Base-by-base conservation (phyloP, 2,888 invertebrate species). In the Alviniconcha strummeri region DNA sequence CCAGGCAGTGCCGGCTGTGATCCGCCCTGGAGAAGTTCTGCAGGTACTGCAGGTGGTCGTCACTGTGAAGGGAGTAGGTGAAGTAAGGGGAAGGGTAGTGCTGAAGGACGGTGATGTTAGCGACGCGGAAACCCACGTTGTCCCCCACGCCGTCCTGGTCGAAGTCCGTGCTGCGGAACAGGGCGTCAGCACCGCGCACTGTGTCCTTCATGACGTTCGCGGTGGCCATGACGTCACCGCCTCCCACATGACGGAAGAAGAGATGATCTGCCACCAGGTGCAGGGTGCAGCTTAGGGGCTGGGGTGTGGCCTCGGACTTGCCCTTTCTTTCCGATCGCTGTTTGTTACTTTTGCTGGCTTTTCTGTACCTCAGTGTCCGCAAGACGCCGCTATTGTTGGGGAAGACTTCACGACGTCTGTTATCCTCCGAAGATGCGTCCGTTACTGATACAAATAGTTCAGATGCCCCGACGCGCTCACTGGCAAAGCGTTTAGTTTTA, bases 91-190 rank as follows among this genome's bases (percentile, higher is more conserved):
- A 19, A 2, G 76, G 75, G 11, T 52, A 19, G 64, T 69, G n/a
- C 36, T 54, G 56, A n/a, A 77, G 72, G 9, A 92, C 86, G 0
- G 90, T 88, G 8, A 92, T 88, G 56, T 89, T 86, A 7, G 86
- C 81, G 15, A 91, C 85, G 17, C 87, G 74, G 84, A 93, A 92
- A 6, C 93, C 92, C 55, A 93, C 86, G 56, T 92, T 91, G 84
- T 93, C 92, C 54, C 90, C 90, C 8, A 83, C 75, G 0, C 90
- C 91, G 79, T 92, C 91, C 0, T 90, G 92, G 85, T 91, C 88
- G 81, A 93, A 93, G 82, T 92, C 92, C 6, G 92, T 91, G 17
- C 86, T 85, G 19, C 92, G 88, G 82, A 92, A 92, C 15, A 92
- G 89, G 4, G 87, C 82, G 84, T 93, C 90, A 13, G 91, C 89